These are phyloP conservation scores for Caenorhabditis angaria DNA, from an alignment of 2,888 invertebrate species.

Conservation along the genomic window DNA sequence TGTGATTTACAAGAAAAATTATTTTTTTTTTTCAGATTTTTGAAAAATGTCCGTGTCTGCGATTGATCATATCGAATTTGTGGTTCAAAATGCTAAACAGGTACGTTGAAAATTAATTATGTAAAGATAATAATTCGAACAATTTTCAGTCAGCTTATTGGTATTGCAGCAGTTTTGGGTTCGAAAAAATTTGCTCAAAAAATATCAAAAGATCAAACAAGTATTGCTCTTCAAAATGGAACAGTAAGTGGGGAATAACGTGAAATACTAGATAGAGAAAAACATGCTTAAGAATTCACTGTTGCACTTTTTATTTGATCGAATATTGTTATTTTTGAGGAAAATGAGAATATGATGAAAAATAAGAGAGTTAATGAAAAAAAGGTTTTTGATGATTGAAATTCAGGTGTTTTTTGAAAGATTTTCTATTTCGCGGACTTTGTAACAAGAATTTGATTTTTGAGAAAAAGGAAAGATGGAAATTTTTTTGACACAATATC, in stretches of 20 bases:
- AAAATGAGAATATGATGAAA: too few species aligned
- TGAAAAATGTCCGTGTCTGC: slow-evolving; percentile 21
- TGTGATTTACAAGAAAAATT: background rate
- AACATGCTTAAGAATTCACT: background rate
- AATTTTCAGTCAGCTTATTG: slow-evolving; percentile 63
- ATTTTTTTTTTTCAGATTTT: background rate
- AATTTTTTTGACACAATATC: too few species aligned
- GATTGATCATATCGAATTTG: slow-evolving; percentile 62
- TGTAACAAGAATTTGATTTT: too few species aligned
- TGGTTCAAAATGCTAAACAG: slow-evolving; percentile 64
- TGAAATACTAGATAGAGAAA: background rate
- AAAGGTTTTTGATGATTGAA: too few species aligned
- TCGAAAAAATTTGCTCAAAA: slow-evolving; percentile 59
- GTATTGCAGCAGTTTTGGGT: slow-evolving; percentile 69
- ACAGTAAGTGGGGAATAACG: slow-evolving; percentile 38
- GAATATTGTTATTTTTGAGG: too few species aligned
- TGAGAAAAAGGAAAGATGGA: too few species aligned
- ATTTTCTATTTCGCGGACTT: too few species aligned
- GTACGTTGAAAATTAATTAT: slow-evolving; percentile 24
- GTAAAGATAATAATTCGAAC: background rate
- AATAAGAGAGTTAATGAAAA: too few species aligned
- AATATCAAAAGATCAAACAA: slow-evolving; percentile 30
- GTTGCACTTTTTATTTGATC: background rate
- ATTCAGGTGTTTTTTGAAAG: too few species aligned
- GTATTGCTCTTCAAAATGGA: slow-evolving; percentile 63